Evolutionary conservation across 2,797 vertebrate genomes (phyloP).

Genomic region (Halcyon smyrnensis): DNA sequence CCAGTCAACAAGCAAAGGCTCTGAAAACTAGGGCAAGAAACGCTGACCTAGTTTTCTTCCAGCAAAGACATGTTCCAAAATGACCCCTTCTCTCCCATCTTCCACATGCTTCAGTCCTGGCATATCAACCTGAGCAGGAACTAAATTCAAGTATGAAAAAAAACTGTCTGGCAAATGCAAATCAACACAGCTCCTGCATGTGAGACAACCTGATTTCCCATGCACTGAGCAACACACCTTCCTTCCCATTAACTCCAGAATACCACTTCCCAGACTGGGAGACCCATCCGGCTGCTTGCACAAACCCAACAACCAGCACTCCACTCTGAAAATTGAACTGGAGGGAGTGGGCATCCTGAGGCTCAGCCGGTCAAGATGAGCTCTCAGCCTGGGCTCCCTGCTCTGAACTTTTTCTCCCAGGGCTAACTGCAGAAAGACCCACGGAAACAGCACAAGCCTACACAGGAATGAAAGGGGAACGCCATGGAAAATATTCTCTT

Average conservation of each 20-base stretch:
- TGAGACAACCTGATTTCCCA: background rate
- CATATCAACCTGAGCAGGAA: background rate
- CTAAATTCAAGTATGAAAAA: background rate
- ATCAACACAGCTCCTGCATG: background rate
- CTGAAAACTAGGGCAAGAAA: slow-evolving; percentile 47
- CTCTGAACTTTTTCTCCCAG: background rate
- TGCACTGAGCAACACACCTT: fast-evolving
- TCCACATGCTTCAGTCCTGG: background rate
- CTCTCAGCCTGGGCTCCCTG: background rate
- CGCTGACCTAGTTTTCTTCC: slow-evolving; percentile 39
- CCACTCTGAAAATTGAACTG: background rate
- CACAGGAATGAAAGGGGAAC: fast-evolving
- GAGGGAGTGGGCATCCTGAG: background rate
- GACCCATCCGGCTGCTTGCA: background rate
- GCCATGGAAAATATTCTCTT: background rate
- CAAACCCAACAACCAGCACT: background rate
- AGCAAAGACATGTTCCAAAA: background rate
- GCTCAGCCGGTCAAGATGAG: background rate
- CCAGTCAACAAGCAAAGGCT: slow-evolving; percentile 12
- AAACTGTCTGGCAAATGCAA: background rate
- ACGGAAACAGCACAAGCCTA: background rate
- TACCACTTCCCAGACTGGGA: background rate
- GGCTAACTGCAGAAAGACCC: background rate
- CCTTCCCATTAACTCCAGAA: background rate
- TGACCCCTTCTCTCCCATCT: slow-evolving; percentile 15